Percentiles rank a stretch among this genome's conserved stretches.
These are phyloP conservation scores for Drosophila phalerata DNA, from an alignment of 2,888 invertebrate species.

Conservation along the genomic window DNA sequence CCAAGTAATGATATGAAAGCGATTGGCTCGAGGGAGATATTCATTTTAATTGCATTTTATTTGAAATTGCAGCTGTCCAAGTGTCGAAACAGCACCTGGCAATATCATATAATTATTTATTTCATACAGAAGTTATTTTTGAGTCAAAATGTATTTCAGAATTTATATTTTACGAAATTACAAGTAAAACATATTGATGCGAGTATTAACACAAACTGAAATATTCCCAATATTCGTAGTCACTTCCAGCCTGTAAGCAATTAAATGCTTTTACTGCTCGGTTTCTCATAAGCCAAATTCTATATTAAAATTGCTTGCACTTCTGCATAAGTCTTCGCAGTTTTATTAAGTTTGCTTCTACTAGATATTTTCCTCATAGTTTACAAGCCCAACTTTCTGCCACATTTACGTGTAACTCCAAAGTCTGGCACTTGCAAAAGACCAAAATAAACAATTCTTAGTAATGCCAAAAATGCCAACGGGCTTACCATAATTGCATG, in stretches of 20 bases:
- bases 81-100: neutral
- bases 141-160: neutral
- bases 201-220: neutral
- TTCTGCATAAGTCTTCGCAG: neutral
- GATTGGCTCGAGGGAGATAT: neutral
- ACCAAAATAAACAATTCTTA: conserved; percentile 40
- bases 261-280: neutral
- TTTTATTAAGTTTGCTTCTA: conserved; percentile 1
- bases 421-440: conserved; percentile 6
- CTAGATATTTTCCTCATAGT: neutral
- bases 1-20: neutral
- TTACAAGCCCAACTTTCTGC: conserved; percentile 2
- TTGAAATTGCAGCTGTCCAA: neutral
- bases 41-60: conserved; percentile 12
- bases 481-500: conserved; percentile 65
- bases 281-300: neutral
- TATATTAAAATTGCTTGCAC: neutral
- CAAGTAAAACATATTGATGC: neutral
- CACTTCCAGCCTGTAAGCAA: neutral
- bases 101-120: neutral
- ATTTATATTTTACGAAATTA: neutral
- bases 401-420: conserved; percentile 1
- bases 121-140: neutral
- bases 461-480: conserved; percentile 40
- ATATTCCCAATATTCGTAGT: neutral